Conservation (phyloP, 2,797 vertebrate species). For the Cygnus olor region DNA sequence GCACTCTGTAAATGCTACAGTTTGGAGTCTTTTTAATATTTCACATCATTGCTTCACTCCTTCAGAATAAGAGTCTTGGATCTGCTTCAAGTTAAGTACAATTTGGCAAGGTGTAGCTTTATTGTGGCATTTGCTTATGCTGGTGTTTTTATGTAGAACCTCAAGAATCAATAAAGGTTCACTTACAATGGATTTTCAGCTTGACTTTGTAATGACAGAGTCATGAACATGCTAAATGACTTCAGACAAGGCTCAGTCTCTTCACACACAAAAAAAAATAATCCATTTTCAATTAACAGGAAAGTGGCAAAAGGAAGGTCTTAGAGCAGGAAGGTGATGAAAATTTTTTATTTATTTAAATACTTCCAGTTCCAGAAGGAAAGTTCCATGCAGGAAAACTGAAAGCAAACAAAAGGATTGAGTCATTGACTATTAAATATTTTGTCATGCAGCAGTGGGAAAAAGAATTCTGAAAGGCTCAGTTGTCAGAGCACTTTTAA, state of each 20-base stretch:
- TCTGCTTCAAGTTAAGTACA: not conserved
- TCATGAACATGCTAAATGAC: no score
- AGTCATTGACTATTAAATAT: not conserved
- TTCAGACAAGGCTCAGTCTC: not conserved
- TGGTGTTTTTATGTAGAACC: not conserved
- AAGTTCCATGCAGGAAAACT: not conserved
- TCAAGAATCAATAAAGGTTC: not conserved
- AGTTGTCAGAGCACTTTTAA: not conserved
- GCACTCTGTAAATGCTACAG: not conserved
- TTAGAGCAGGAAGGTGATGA: not conserved
- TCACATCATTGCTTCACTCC: not conserved
- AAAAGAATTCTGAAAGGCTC: not conserved
- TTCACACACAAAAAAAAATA: not conserved
- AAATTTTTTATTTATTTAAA: not conserved
- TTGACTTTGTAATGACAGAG: not conserved
- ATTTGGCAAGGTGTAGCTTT: not conserved
- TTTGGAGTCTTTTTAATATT: not conserved
- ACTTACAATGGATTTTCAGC: not conserved
- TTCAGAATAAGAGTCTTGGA: not conserved
- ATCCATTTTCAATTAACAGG: not conserved
- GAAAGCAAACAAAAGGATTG: not conserved
- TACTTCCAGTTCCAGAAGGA: not conserved
- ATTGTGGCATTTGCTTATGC: not conserved
- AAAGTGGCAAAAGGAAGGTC: not conserved
- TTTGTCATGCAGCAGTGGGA: not conserved